A percentile compares a stretch with the other conserved stretches of the same genome.
Conservation (phyloP, 2,113 vertebrate genomes). For the Crotophaga sulcirostris region DNA sequence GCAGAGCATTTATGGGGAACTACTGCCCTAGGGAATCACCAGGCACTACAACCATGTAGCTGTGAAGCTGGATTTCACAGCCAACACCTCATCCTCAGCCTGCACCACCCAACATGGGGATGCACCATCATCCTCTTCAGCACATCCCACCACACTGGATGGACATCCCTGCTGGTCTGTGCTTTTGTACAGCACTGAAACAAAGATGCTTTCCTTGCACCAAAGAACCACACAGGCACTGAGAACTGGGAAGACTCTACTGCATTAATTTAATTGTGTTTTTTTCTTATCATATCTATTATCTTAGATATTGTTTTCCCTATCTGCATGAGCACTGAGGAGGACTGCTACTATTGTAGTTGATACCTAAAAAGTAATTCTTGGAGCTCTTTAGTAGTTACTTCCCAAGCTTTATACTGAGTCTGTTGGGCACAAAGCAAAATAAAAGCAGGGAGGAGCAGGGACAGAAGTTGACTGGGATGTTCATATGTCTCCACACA, state of each 20-base stretch:
- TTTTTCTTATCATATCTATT: neutral
- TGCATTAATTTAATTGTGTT: neutral
- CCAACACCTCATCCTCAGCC: neutral
- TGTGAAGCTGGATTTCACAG: neutral
- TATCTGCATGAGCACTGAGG: neutral
- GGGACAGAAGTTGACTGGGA: neutral
- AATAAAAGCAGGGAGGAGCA: neutral
- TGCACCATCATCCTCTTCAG: neutral
- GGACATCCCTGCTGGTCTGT: neutral
- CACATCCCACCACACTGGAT: neutral
- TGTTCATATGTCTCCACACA: neutral
- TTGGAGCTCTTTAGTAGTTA: neutral
- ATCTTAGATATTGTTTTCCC: neutral
- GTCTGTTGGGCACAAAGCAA: neutral
- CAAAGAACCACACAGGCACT: neutral
- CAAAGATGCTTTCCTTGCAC: neutral
- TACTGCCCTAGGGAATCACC: neutral
- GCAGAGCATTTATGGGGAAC: neutral
- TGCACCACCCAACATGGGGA: neutral
- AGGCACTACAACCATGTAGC: neutral
- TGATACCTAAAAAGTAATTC: neutral
- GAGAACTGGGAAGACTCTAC: neutral
- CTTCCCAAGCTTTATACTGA: neutral
- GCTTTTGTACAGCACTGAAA: neutral
- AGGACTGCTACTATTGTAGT: neutral